Conservation (phyloP, 2,888 invertebrate genomes). For the Mystacides longicornis region DNA sequence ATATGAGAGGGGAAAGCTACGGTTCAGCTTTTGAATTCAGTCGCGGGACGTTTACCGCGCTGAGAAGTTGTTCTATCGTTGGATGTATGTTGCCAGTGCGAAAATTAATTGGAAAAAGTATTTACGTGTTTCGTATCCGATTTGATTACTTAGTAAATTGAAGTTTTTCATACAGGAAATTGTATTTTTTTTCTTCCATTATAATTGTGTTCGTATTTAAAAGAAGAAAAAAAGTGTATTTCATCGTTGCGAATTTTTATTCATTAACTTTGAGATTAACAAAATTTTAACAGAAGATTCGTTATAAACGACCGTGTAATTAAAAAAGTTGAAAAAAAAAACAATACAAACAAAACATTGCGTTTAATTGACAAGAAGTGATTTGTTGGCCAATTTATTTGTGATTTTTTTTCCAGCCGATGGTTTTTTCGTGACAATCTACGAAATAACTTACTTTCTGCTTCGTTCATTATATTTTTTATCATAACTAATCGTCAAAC, state of each 20-base stretch:
- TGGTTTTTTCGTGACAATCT: too few relatives aligned
- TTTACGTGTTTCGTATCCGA: slow-evolving; percentile 7
- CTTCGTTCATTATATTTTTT: too few relatives aligned
- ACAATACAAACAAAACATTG: slow-evolving; percentile 2
- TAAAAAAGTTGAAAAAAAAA: slow-evolving; percentile 1
- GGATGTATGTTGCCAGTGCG: neutral
- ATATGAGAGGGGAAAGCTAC: slow-evolving; percentile 16
- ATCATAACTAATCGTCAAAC: too few relatives aligned
- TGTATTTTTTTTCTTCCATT: neutral
- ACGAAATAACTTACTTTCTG: too few relatives aligned
- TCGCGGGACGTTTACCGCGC: slow-evolving; percentile 22
- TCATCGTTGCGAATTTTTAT: too few relatives aligned
- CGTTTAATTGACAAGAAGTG: slow-evolving; percentile 16
- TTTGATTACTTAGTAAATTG: slow-evolving; percentile 1
- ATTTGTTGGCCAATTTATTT: slow-evolving; percentile 20
- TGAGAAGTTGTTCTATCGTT: slow-evolving; percentile 2
- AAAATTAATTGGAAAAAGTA: slow-evolving; percentile 4
- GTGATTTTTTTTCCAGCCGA: slow-evolving; percentile 15
- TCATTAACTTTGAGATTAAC: too few relatives aligned
- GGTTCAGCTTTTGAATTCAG: slow-evolving; percentile 20
- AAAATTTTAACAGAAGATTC: neutral
- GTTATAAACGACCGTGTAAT: neutral
- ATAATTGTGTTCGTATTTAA: neutral
- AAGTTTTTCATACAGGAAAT: slow-evolving; percentile 4
- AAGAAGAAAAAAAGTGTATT: too few relatives aligned